A percentile compares a stretch with the other conserved stretches of the same genome.
These are phyloP conservation scores for Hemistola chrysoprasaria DNA, from an alignment of 2,888 invertebrate species.

Conservation along the genomic window DNA sequence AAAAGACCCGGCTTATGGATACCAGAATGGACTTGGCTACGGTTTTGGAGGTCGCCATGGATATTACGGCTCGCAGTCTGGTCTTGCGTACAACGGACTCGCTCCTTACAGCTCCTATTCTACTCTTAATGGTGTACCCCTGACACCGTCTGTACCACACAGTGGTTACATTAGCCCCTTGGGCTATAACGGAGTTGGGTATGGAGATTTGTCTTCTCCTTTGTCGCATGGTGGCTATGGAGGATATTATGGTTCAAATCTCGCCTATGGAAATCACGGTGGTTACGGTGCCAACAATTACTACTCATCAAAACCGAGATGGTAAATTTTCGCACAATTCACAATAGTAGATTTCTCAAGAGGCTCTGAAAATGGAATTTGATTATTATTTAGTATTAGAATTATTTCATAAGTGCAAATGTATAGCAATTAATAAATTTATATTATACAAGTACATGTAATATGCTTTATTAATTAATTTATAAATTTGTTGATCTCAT, in stretches of 20 bases:
- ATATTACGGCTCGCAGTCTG: constrained; percentile 1
- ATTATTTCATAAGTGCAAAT: constrained; percentile 1
- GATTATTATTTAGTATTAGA: neutral
- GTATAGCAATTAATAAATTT: constrained; percentile 13
- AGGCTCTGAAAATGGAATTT: too few relatives aligned
- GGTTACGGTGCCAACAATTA: constrained; percentile 22
- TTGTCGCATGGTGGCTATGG: constrained; percentile 10
- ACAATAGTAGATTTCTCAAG: too few relatives aligned
- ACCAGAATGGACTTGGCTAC: constrained; percentile 10
- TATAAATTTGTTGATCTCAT: too few relatives aligned
- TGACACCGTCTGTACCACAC: constrained; percentile 2
- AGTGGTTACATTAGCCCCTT: constrained; percentile 9
- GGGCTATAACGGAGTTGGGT: constrained; percentile 8
- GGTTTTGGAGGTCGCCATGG: constrained; percentile 7
- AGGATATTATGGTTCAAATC: constrained; percentile 10
- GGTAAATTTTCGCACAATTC: neutral
- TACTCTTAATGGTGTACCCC: constrained; percentile 3
- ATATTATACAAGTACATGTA: constrained; percentile 8
- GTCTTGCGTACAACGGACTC: constrained; percentile 8
- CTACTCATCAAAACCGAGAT: constrained; percentile 8
- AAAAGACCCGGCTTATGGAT: constrained; percentile 46
- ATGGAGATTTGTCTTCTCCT: constrained; percentile 6
- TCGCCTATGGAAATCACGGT: constrained; percentile 12
- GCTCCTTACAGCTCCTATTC: neutral
- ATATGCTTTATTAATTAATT: too few relatives aligned